Evolutionary conservation across 2,888 invertebrate genomes (phyloP), one percentile per base, ranked within the genome.

Genomic region (Tyria jacobaeae): DNA sequence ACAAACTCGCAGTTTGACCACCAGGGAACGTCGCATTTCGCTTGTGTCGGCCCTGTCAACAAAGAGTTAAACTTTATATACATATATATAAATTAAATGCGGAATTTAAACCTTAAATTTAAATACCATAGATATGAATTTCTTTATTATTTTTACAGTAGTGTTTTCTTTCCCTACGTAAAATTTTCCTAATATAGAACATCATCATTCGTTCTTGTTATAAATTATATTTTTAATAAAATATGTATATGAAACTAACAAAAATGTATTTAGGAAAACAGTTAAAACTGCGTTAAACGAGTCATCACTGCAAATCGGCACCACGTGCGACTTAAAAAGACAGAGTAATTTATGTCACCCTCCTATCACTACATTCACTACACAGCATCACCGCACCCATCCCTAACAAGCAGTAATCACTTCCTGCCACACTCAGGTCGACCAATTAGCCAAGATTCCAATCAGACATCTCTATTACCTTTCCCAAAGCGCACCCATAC

Each of bases 21-120:
- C 97, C 96, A 39, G 97, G 96, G 89, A 97, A 96, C 34, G 97
- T 97, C 14, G 97, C 96, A 84, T 97, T 97, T 64, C 97, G 92
- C 90, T 97, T 97, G 85, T 97, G 96, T 55, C 97, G 96, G 64
- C 96, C 96, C 95, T 96, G 94, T 17, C 82, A 82, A 44, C 41
- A 41, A 44, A 51, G 1, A 44, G 17, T 37, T 3, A 35, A 6
- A 34, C 0, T 4, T 25, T 54, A n/a, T 31, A 2, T 7, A 31
- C 27, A 31, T 31, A 31, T 27, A 27, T n/a, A n/a, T n/a, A n/a
- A n/a, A n/a, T n/a, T n/a, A n/a, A n/a, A n/a, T n/a, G n/a, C n/a
- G n/a, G n/a, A n/a, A n/a, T n/a, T n/a, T n/a, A n/a, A n/a, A n/a
- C n/a, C n/a, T n/a, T n/a, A n/a, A n/a, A n/a, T n/a, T n/a, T n/a